phyloP scores from a whole-genome alignment of 2,113 vertebrate species.

The Mus pahari region DNA sequence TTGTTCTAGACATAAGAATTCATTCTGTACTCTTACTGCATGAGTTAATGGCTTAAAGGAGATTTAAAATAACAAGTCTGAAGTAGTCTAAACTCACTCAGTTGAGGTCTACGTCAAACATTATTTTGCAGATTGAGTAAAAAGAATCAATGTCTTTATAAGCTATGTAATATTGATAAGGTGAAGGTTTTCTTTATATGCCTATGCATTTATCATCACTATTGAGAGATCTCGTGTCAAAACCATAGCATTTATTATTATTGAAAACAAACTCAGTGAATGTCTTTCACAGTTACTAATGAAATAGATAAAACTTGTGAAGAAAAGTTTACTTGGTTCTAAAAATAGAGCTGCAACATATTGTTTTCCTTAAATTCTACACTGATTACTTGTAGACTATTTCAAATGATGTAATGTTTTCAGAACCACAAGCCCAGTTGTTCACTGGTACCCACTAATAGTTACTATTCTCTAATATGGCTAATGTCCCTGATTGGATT shows the following conservation, averaged over 20 bases:
- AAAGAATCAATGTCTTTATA: background rate
- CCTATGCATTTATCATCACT: background rate
- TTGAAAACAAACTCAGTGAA: slow-evolving; percentile 34
- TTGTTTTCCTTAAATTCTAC: background rate
- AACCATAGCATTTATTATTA: background rate
- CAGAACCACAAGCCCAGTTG: background rate
- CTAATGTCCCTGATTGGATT: background rate
- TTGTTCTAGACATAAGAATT: background rate
- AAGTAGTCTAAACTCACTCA: background rate
- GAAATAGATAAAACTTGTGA: background rate
- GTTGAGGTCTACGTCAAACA: background rate
- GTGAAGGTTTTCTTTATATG: background rate
- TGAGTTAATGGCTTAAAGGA: background rate
- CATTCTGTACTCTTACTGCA: background rate
- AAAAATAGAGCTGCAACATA: background rate
- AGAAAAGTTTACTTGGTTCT: background rate
- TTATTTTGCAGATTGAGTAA: background rate
- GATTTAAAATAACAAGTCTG: slow-evolving; percentile 8
- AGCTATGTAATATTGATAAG: background rate
- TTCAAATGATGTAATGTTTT: background rate
- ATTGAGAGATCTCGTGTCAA: background rate
- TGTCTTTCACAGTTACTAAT: slow-evolving; percentile 28
- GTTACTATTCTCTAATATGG: background rate
- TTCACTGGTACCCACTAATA: background rate
- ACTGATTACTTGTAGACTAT: background rate